A percentile compares a stretch with the other conserved stretches of the same genome.
phyloP scores from a whole-genome alignment of 1,140 invertebrate genomes.

The Pachyrhynchus sulphureomaculatus region DNA sequence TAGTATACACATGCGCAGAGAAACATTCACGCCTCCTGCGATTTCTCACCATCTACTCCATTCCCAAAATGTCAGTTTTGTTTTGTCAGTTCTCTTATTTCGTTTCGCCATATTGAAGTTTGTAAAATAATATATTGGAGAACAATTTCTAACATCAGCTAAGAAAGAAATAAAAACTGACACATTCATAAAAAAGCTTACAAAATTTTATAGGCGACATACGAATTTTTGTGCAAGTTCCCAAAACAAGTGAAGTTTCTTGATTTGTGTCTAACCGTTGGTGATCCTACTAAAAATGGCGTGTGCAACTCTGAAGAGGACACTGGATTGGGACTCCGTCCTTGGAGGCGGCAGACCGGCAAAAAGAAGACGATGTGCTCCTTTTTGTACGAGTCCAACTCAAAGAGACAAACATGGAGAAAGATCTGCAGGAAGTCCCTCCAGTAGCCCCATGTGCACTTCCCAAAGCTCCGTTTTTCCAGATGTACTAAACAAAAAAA shows the following conservation, averaged over 20 bases:
- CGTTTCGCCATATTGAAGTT: constrained; percentile 39
- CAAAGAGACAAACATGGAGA: constrained; percentile 37
- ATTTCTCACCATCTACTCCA: too few relatives aligned
- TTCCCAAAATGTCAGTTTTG: constrained; percentile 24
- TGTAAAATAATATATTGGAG: constrained; percentile 11
- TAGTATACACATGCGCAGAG: too few relatives aligned
- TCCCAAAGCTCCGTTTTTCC: constrained; percentile 50
- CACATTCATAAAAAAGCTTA: too few relatives aligned
- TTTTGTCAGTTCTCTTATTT: constrained; percentile 34
- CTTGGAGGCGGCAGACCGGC: constrained; percentile 76
- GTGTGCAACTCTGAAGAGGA: constrained; percentile 92
- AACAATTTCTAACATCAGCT: constrained; percentile 1
- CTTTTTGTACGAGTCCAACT: constrained; percentile 69
- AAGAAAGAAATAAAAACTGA: background rate
- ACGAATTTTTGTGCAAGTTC: background rate
- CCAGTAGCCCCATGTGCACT: constrained; percentile 65
- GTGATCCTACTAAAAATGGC: constrained; percentile 74
- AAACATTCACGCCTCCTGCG: too few relatives aligned
- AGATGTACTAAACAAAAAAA: constrained; percentile 58
- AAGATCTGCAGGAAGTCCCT: constrained; percentile 20
- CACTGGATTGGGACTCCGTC: constrained; percentile 89
- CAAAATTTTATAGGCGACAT: background rate
- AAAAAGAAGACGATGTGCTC: constrained; percentile 85
- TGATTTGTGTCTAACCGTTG: constrained; percentile 41
- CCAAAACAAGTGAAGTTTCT: constrained; percentile 35